Evolutionary conservation across 2,113 vertebrate genomes (phyloP).

Genomic region (Toxostoma redivivum): DNA sequence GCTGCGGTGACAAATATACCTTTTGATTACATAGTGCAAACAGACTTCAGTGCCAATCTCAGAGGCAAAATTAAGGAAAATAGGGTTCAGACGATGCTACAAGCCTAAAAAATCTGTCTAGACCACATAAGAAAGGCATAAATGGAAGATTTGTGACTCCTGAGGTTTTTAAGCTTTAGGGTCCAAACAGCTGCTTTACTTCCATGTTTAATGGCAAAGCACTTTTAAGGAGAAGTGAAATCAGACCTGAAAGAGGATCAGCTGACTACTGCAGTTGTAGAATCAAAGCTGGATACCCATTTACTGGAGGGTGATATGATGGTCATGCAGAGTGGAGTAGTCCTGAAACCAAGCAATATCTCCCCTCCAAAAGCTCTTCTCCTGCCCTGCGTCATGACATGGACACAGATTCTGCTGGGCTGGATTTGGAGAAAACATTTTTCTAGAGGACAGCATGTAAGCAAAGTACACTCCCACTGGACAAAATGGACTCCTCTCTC

Average conservation of each 20-base stretch:
- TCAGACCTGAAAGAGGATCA: neutral
- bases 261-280: neutral
- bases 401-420: neutral
- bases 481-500: neutral
- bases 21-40: constrained; percentile 35
- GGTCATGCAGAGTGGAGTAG: neutral
- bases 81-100: constrained; percentile 43
- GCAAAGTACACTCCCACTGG: neutral
- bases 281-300: neutral
- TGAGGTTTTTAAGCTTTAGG: constrained; percentile 10
- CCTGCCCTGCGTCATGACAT: neutral
- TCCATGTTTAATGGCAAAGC: neutral
- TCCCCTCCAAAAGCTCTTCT: neutral
- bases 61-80: constrained; percentile 43
- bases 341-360: neutral
- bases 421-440: neutral
- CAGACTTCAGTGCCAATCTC: constrained; percentile 11
- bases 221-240: neutral
- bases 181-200: neutral
- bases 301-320: neutral
- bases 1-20: neutral
- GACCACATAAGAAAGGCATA: constrained; percentile 38
- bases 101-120: constrained; percentile 60
- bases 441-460: neutral
- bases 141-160: constrained; percentile 21